Base-by-base conservation (phyloP, 2,888 invertebrate species). In the Deilephila elpenor region DNA sequence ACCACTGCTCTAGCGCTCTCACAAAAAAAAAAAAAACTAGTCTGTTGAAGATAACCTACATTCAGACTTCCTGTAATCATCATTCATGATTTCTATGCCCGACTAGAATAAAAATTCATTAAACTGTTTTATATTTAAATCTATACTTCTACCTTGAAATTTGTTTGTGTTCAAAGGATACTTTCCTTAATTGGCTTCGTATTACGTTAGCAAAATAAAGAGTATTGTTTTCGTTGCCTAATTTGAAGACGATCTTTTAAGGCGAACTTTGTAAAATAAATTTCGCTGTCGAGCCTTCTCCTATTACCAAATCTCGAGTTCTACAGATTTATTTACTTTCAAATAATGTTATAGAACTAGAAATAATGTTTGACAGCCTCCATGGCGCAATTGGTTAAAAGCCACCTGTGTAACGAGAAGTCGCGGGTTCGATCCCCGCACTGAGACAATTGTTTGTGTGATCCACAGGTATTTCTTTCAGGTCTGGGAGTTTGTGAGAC, bases 111-210 rank as follows among this genome's bases (percentile, higher is more conserved):
- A 2, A 2, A 0, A 6, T 19, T 6, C 5, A 19, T 56, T 19
- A 56, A 56, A 56, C 17, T n/a, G 56, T 2, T 5, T 3, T 19
- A 1, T 56, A 17, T 6, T n/a, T 56, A 64, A 64, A 51, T 25
- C 20, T 44, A 5, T 5, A 51, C 8, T 8, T 34, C 8, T 34
- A 37, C 34, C 34, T 32, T 64, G n/a, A 53, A 51, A 34, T 56
- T 72, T 72, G 72, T 72, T 64, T 72, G 53, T 72, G 32, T 62
- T 64, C 25, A 67, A 51, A 67, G 6, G 25, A 67, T 67, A 56
- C 25, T 64, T 25, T 32, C 5, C 51, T 34, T 72, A 72, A 72
- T 64, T 72, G 56, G 72, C 72, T 17, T 72, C 64, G 64, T 64
- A 64, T 72, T 72, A 37, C 72, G 20, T 64, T 59, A 25, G 44